phyloP scores from a whole-genome alignment of 2,888 invertebrate genomes.

The Hemithea aestivaria region DNA sequence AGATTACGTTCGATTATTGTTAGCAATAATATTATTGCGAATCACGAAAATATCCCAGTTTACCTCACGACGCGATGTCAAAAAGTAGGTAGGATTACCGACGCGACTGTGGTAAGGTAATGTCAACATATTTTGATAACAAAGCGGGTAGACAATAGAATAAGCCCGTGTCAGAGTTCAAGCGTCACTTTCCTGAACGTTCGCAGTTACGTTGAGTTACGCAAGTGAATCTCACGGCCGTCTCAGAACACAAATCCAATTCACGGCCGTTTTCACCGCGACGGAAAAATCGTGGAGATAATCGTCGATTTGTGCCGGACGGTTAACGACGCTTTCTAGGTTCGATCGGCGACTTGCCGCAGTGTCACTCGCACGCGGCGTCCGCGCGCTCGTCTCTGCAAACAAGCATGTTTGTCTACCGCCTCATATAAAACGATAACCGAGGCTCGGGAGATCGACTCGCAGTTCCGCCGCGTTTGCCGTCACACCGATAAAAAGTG shows the following conservation, averaged over 20 bases:
- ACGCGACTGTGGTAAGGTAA: too few relatives aligned
- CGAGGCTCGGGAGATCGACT: conserved; percentile 13
- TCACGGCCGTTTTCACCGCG: conserved; percentile 61
- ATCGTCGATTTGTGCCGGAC: conserved; percentile 50
- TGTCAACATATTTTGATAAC: too few relatives aligned
- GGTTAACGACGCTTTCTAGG: conserved; percentile 63
- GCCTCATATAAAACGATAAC: conserved; percentile 43
- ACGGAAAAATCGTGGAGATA: conserved; percentile 58
- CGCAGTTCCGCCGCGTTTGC: conserved; percentile 38
- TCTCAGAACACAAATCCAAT: conserved; percentile 41
- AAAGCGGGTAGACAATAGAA: conserved; percentile 8
- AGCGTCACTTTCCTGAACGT: conserved; percentile 8
- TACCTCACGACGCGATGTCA: too few relatives aligned
- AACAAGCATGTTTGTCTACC: conserved; percentile 44
- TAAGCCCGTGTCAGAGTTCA: conserved; percentile 17
- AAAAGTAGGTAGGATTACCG: too few relatives aligned
- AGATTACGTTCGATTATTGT: too few relatives aligned
- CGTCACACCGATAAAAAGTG: too few relatives aligned
- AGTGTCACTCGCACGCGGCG: conserved; percentile 48
- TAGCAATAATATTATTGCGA: too few relatives aligned
- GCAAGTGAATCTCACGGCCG: conserved; percentile 44
- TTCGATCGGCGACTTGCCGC: conserved; percentile 28
- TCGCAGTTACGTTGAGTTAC: conserved; percentile 35
- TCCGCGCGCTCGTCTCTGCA: conserved; percentile 46
- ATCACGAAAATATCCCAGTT: too few relatives aligned